Conservation (phyloP, 2,113 vertebrate species). For the Theristicus caerulescens region DNA sequence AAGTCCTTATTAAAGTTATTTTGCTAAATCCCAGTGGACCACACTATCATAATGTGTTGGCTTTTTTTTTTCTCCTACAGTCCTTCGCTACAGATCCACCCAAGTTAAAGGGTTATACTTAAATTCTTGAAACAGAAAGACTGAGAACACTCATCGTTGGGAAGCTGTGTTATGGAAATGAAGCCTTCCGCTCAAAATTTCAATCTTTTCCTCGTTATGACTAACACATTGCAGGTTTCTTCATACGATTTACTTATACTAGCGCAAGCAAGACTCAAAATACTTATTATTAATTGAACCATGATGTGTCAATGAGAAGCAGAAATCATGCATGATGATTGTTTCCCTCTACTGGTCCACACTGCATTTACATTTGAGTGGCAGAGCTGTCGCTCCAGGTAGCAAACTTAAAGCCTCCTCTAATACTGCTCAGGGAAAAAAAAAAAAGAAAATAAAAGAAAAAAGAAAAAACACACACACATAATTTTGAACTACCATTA, state of each 20-base stretch:
- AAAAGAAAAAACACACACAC: background rate
- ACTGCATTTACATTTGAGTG: background rate
- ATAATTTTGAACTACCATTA: background rate
- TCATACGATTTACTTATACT: background rate
- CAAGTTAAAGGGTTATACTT: background rate
- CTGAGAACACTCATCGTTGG: background rate
- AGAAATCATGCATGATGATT: background rate
- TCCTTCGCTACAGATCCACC: too few species aligned
- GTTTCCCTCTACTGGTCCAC: background rate
- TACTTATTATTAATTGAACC: background rate
- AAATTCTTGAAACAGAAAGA: background rate
- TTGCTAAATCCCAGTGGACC: background rate
- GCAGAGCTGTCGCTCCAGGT: background rate
- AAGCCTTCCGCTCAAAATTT: background rate
- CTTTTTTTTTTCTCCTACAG: background rate
- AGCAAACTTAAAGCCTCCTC: background rate
- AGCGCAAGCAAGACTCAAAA: background rate
- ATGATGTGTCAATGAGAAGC: background rate
- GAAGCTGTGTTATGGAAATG: background rate
- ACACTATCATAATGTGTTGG: too few species aligned
- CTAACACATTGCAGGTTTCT: background rate
- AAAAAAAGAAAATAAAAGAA: too few species aligned
- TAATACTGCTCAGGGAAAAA: background rate
- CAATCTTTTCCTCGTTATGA: background rate
- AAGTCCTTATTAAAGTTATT: background rate